Base-by-base conservation (phyloP, 2,797 vertebrate species). In the Poeciliopsis turneri region DNA sequence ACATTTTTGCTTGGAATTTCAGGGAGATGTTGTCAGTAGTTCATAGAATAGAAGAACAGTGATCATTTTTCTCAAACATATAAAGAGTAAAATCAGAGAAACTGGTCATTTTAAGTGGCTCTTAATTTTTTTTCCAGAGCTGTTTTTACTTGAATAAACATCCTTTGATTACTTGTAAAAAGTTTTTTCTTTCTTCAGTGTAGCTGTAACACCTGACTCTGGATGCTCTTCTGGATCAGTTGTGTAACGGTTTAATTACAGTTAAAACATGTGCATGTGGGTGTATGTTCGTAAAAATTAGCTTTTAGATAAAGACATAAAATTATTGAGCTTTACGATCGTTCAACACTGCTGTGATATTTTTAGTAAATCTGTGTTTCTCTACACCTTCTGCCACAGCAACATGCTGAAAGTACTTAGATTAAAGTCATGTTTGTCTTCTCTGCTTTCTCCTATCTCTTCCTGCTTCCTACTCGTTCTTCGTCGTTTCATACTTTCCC, bases 391-490 rank as follows among this genome's bases (percentile, higher is more conserved):
- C 68, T 70, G 43, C 12, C 39, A 46, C 41, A 15, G 25, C 39
- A 57, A n/a, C 49, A 45, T 45, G 55, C 45, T 45, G 45, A 80
- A 78, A 23, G 30, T 41, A 68, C 8, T 72, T 51, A 68, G 33
- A 25, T 36, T 28, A 47, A 59, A 80, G 82, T 79, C n/a, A 70
- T 16, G 2, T 39, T 86, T 85, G 79, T 84, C 61, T 87, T 81
- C 80, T 77, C 77, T 76, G 86, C 87, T 47, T 90, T 82, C 90
- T 90, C 87, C 84, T 84, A 82, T 89, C 59, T 80, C 82, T 81
- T 85, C 86, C 82, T 89, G 68, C 69, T 86, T 84, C 87, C 84
- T 90, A 86, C 81, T 49, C 61, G 85, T 88, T 89, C 81, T 86
- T 87, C 82, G 59, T 55, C 47, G 33, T 57, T 72, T 87, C 64